Evolutionary conservation across 2,797 vertebrate species (phyloP).

Genomic region (Triplophysa bombifrons): DNA sequence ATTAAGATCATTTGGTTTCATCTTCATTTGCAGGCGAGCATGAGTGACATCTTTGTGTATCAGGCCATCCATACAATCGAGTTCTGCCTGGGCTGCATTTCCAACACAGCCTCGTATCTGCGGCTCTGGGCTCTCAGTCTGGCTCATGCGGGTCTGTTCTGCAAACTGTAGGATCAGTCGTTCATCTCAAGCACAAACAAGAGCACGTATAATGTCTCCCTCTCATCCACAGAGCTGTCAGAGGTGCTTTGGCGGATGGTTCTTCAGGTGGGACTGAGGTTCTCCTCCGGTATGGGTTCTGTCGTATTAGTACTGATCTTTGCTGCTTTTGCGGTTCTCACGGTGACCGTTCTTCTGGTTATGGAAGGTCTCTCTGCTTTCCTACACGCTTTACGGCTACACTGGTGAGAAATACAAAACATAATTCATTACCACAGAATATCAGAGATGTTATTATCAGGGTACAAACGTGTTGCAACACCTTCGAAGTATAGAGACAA

Average conservation of each 20-base stretch:
- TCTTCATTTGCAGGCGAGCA: slow-evolving; percentile 44
- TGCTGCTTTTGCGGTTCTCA: not conserved
- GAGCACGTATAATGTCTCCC: not conserved
- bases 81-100: slow-evolving; percentile 85
- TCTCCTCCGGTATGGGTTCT: slow-evolving; percentile 43
- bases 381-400: not conserved
- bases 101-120: slow-evolving; percentile 86
- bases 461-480: no score
- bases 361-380: slow-evolving; percentile 9
- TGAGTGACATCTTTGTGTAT: slow-evolving; percentile 59
- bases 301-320: slow-evolving; percentile 38
- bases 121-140: slow-evolving; percentile 86
- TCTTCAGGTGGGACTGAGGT: slow-evolving; percentile 54
- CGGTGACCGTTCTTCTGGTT: slow-evolving; percentile 1
- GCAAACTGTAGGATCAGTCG: not conserved
- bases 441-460: no score
- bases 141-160: slow-evolving; percentile 66
- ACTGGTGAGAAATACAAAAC: not conserved
- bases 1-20: not conserved
- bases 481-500: no score
- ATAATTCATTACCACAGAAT: not conserved
- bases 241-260: slow-evolving; percentile 67
- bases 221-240: slow-evolving; percentile 57
- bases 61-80: slow-evolving; percentile 87
- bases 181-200: not conserved